A percentile compares a stretch with the other conserved stretches of the same genome.
Evolutionary conservation across 92 coral and sea anemone species (phyloP).

Genomic region (Phenganax subtilis): DNA sequence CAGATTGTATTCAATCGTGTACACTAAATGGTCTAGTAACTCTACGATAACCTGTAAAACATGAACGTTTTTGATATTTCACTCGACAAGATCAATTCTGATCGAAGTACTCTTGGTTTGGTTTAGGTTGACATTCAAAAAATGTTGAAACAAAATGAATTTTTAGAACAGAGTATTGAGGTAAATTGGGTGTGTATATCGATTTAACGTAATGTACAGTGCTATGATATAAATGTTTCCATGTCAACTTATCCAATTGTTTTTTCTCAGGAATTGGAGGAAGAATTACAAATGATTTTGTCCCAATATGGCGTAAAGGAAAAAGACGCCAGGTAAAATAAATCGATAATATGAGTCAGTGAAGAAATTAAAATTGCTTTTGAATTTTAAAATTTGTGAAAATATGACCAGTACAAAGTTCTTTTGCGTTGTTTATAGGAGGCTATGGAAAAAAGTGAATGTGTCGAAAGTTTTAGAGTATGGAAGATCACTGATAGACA

Average conservation of each 20-base stretch:
- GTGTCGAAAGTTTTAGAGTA: constrained; percentile 46
- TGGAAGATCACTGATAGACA: constrained; percentile 4
- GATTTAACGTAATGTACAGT: neutral
- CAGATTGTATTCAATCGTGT: neutral
- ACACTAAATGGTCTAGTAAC: neutral
- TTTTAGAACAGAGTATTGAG: constrained; percentile 81
- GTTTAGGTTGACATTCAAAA: constrained; percentile 92
- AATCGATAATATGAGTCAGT: neutral
- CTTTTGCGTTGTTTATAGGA: constrained; percentile 39
- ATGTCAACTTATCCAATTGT: neutral
- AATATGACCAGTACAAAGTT: neutral
- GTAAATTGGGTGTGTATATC: constrained; percentile 17
- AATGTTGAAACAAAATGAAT: constrained; percentile 78
- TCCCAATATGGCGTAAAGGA: constrained; percentile 53
- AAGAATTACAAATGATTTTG: constrained; percentile 61
- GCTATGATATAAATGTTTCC: no score
- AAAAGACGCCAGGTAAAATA: constrained; percentile 56
- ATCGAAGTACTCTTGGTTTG: neutral
- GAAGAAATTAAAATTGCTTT: neutral
- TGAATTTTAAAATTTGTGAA: neutral
- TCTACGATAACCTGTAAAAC: neutral
- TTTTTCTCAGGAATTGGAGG: constrained; percentile 65
- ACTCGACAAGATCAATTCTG: neutral
- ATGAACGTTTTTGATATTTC: neutral
- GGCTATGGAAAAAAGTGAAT: constrained; percentile 72